These are phyloP conservation scores for Eledone cirrhosa DNA, from an alignment of 2,888 invertebrate species.

Conservation along the genomic window DNA sequence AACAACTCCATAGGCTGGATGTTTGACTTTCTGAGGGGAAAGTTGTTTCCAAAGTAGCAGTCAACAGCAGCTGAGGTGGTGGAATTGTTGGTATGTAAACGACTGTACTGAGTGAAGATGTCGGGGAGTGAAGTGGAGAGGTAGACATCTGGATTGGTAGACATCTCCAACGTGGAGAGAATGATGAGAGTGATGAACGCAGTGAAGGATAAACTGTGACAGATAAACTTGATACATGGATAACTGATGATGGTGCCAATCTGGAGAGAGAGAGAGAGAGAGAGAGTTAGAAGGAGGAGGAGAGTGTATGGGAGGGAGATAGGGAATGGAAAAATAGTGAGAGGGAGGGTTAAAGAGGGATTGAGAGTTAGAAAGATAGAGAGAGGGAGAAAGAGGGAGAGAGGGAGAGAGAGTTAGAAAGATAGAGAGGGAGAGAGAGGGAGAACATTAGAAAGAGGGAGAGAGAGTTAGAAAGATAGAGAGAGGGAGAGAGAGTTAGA, in stretches of 20 bases:
- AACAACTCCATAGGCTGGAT: constrained; percentile 50
- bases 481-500: too few species aligned
- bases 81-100: neutral
- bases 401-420: too few species aligned
- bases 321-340: too few species aligned
- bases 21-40: constrained; percentile 46
- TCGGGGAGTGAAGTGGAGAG: constrained; percentile 36
- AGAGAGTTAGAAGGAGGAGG: too few species aligned
- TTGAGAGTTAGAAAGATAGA: too few species aligned
- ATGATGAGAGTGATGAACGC: constrained; percentile 59
- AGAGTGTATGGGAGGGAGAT: too few species aligned
- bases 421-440: too few species aligned
- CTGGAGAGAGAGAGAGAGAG: constrained; percentile 42
- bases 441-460: too few species aligned
- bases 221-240: constrained; percentile 63
- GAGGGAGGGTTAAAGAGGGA: too few species aligned
- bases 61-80: constrained; percentile 33
- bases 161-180: constrained; percentile 50
- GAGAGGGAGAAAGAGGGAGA: too few species aligned
- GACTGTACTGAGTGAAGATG: constrained; percentile 35
- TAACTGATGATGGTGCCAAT: constrained; percentile 51
- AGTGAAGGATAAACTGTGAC: constrained; percentile 59
- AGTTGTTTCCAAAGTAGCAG: constrained; percentile 46
- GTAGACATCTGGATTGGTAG: neutral
- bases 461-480: too few species aligned